These are phyloP conservation scores for Notodonta dromedarius DNA, from an alignment of 2,888 invertebrate species.

Conservation along the genomic window DNA sequence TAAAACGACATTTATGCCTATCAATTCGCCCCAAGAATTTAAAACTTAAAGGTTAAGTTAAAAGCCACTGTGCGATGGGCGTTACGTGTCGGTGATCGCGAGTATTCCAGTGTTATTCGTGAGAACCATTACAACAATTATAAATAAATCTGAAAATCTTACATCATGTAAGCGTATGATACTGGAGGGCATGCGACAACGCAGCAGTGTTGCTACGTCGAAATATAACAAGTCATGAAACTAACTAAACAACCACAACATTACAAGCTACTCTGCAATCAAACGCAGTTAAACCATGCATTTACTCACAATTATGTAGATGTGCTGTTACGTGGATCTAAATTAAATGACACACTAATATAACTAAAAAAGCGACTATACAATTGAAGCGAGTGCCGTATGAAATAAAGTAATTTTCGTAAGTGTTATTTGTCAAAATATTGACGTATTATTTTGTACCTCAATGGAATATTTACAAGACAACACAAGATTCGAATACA, in stretches of 20 bases:
- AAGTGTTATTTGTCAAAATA: not conserved
- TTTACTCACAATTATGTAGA: slow-evolving; percentile 15
- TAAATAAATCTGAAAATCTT: slow-evolving; percentile 76
- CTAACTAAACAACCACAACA: slow-evolving; percentile 18
- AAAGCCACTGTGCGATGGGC: slow-evolving; percentile 9
- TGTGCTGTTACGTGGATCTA: not conserved
- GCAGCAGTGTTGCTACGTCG: not conserved
- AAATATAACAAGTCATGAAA: slow-evolving; percentile 13
- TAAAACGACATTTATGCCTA: not conserved
- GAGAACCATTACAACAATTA: slow-evolving; percentile 6
- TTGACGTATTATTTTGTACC: too few species aligned
- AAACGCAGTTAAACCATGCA: slow-evolving; percentile 27
- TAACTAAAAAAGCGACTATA: not conserved
- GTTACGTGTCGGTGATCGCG: slow-evolving; percentile 3
- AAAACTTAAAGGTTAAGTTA: not conserved
- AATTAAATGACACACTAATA: not conserved
- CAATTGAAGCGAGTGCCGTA: not conserved
- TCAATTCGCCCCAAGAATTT: not conserved
- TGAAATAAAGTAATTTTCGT: not conserved
- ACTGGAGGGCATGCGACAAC: slow-evolving; percentile 31
- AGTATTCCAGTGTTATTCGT: slow-evolving; percentile 1
- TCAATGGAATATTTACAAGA: too few species aligned
- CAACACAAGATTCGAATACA: too few species aligned
- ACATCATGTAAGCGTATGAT: slow-evolving; percentile 48
- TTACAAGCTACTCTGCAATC: slow-evolving; percentile 10